A percentile compares a stretch with the other conserved stretches of the same genome.
phyloP scores from a whole-genome alignment of 2,797 vertebrate genomes.

The Pantherophis vulpinus region DNA sequence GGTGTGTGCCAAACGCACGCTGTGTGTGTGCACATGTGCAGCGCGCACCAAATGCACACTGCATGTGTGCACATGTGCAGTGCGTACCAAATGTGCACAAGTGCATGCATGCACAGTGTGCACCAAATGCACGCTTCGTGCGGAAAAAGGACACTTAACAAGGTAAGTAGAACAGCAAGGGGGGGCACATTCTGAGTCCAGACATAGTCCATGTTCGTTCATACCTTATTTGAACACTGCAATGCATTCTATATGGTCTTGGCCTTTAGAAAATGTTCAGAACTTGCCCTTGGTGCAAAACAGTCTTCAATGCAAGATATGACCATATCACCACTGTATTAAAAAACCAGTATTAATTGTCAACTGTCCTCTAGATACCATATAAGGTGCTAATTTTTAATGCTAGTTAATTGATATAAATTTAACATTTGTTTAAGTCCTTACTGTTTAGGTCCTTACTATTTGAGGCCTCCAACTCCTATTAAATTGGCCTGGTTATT shows the following conservation, averaged over 20 bases:
- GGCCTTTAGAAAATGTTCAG: neutral
- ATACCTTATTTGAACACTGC: neutral
- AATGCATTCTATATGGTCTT: neutral
- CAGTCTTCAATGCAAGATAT: neutral
- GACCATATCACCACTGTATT: neutral
- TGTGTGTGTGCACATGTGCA: too few relatives aligned
- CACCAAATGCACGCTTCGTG: too few relatives aligned
- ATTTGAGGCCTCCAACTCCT: neutral
- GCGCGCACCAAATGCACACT: too few relatives aligned
- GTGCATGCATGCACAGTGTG: too few relatives aligned
- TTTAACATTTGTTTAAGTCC: neutral
- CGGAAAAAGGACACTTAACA: too few relatives aligned
- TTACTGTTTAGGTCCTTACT: neutral
- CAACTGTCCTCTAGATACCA: neutral
- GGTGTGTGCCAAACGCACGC: too few relatives aligned
- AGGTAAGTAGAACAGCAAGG: too few relatives aligned
- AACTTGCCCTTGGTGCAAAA: neutral
- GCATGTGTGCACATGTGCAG: too few relatives aligned
- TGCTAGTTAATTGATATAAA: neutral
- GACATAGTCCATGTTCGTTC: neutral
- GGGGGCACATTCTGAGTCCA: neutral
- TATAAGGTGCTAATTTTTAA: neutral
- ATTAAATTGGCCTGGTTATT: neutral
- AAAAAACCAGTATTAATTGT: neutral
- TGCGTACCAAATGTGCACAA: too few relatives aligned